Base-by-base conservation (phyloP, 2,113 vertebrate species). In the Panurus biarmicus region DNA sequence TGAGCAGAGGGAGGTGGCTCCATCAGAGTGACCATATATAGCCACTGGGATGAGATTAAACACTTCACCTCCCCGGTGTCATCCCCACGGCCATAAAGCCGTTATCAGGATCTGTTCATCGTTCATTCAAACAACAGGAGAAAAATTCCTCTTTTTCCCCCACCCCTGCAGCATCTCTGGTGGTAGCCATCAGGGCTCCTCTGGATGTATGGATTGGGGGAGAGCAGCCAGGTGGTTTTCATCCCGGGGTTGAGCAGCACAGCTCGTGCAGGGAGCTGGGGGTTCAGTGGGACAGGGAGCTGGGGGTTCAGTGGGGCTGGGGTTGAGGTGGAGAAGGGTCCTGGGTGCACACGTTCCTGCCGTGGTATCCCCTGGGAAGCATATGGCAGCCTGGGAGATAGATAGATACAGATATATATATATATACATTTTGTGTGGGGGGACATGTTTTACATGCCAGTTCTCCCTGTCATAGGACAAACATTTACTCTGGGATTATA, bases 1-100 rank as follows among this genome's bases (percentile, higher is more conserved):
- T 87, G 88, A 80, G 90, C 42, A 25, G 66, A 91, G 75, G 93
- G n/a, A 70, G 81, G 88, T 97, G 97, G 67, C 95, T 95, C 89
- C 95, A 94, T 94, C 60, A 61, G 17, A 87, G 97, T 97, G 95
- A 58, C 97, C 97, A 96, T 97, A 97, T 97, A 97, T 97, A 97
- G 97, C 75, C 97, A 97, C 91, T 5, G 89, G 95, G 97, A 86
- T 50, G 44, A 87, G 94, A 90, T 78, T 51, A 42, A 80, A 87
- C n/a, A 11, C 48, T 48, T 91, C 18, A 44, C 81, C 94, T 89
- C 69, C 8, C 24, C 10, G 1, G 70, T 81, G 92, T 31, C 85
- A 75, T 62, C 95, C 95, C 86, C 62, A 3, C 21, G 3, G 73
- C 83, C 25, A 3, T n/a, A 23, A 33, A 74, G 77, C 57, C 14